These are phyloP conservation scores for Entomobrya proxima DNA, from an alignment of 2,888 invertebrate species.

Conservation along the genomic window DNA sequence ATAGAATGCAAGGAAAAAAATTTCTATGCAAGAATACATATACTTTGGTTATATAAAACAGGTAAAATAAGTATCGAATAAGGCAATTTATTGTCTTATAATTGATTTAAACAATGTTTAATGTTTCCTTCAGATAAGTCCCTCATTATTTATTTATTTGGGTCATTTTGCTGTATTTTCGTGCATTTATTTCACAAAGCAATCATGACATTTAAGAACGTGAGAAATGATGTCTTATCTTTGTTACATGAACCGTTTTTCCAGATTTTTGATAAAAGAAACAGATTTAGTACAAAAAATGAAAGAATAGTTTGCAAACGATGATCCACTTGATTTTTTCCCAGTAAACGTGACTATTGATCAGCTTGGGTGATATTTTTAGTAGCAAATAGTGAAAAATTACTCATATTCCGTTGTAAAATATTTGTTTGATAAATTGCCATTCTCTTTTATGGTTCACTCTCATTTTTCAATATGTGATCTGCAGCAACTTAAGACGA, in stretches of 20 bases:
- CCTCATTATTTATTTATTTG: constrained; percentile 3
- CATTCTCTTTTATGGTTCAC: neutral
- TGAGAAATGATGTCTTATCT: constrained; percentile 15
- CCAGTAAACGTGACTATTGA: constrained; percentile 44
- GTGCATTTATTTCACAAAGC: neutral
- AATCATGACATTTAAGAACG: constrained; percentile 3
- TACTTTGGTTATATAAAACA: too few species aligned
- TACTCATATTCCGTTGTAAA: neutral
- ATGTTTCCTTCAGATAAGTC: neutral
- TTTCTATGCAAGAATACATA: too few species aligned
- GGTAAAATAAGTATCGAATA: neutral
- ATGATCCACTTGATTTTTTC: constrained; percentile 48
- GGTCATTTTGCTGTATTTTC: neutral
- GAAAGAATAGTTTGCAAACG: neutral
- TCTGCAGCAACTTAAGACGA: neutral
- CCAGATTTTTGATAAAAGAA: constrained; percentile 44
- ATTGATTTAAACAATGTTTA: neutral
- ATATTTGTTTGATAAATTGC: neutral
- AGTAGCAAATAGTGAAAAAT: constrained; percentile 3
- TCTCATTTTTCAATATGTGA: neutral
- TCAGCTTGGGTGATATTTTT: constrained; percentile 35
- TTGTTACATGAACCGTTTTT: constrained; percentile 26
- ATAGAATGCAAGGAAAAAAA: too few species aligned
- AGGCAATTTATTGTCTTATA: neutral
- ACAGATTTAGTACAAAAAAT: neutral